Evolutionary conservation across 2,797 vertebrate species (phyloP).

Genomic region (Buceros bicornis): DNA sequence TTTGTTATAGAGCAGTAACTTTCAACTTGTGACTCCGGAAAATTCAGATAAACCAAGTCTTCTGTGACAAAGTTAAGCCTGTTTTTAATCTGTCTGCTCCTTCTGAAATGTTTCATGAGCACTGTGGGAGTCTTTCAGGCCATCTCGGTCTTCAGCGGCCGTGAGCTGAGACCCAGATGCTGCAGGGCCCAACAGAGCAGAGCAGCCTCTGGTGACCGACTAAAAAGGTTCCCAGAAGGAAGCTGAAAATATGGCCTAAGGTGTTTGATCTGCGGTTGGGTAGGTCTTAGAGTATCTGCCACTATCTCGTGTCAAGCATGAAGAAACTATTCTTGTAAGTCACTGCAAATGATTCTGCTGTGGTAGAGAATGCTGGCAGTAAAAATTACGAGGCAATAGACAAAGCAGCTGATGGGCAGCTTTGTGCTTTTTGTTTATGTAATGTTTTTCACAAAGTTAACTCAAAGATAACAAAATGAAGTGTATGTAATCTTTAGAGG

Average conservation of each 20-base stretch:
- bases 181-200: background rate
- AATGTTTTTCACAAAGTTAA: background rate
- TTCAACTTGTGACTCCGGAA: background rate
- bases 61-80: background rate
- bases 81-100: background rate
- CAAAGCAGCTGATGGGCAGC: background rate
- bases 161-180: background rate
- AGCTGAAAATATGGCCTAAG: background rate
- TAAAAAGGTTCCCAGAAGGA: background rate
- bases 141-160: background rate
- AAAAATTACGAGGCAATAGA: background rate
- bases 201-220: background rate
- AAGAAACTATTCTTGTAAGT: background rate
- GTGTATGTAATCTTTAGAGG: background rate
- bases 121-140: rapidly evolving
- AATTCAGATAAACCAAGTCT: background rate
- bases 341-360: background rate
- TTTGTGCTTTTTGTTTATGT: background rate
- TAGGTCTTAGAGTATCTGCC: background rate
- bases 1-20: background rate
- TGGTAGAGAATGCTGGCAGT: background rate
- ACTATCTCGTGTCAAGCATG: background rate
- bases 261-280: background rate
- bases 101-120: background rate
- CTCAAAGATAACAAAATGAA: background rate